Base-by-base conservation (phyloP, 2,888 invertebrate genomes). In the Drosophila helvetica region DNA sequence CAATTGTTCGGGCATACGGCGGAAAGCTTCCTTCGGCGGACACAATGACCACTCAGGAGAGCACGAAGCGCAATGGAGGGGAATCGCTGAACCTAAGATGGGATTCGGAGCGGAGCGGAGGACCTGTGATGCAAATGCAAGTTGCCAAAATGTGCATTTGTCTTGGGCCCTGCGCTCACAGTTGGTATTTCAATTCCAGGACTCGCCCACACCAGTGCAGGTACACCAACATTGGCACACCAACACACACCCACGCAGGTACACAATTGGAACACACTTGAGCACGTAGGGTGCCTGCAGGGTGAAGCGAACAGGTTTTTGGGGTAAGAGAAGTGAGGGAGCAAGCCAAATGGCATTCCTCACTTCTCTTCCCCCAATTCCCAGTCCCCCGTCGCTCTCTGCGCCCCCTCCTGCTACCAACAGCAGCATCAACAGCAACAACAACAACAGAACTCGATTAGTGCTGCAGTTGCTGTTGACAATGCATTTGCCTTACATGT, bases 401-500 rank as follows among this genome's bases (percentile, higher is more conserved):
- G 6, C 15, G 8, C 15, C 17, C 2, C 50, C 17, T 2, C 17
- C 22, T n/a, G 3, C 42, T 2, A 9, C 38, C 19, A 9, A 8
- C 46, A 12, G 3, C 30, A n/a, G 42, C 54, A 25, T 25, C 25
- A 25, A 25, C 25, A 25, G 0, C 27, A 9, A 8, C 47, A 12
- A 6, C 30, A n/a, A 30, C 54, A 48, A 69, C 67, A 61, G 48
- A 72, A 79, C 72, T 72, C 58, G 54, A 63, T 82, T 66, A 59
- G 61, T 74, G 80, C 74, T 80, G 70, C 84, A 75, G 78, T 80
- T 78, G 83, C 78, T 86, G 86, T 88, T 83, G 86, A 83, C 76
- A 62, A 69, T 75, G 75, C 74, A 82, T 79, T 83, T 79, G 83
- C 88, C 88, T 83, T 83, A 83, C 83, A 83, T 79, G 88, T 88